Percentiles rank a stretch among this genome's conserved stretches.
Conservation (phyloP, 2,113 vertebrate species). For the Channa maculata region DNA sequence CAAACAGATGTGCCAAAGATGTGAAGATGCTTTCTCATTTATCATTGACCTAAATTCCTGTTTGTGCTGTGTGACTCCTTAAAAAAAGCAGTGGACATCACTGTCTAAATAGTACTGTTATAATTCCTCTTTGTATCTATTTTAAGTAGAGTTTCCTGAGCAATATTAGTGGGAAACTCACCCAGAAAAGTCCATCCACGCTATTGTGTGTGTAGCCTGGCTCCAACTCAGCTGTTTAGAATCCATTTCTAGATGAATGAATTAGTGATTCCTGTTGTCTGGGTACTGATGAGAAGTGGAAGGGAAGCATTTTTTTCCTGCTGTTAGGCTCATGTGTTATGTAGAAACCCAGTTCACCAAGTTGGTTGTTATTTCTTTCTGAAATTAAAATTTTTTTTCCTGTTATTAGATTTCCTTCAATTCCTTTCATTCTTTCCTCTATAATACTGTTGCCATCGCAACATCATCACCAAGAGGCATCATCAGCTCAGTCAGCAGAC, state of each 20-base stretch:
- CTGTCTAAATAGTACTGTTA: neutral
- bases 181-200: conserved; percentile 4
- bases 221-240: neutral
- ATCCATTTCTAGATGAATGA: conserved; percentile 21
- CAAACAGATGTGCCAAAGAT: too few relatives aligned
- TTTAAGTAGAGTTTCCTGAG: neutral
- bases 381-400: too few relatives aligned
- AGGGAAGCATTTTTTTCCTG: neutral
- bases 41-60: too few relatives aligned
- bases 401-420: neutral
- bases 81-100: too few relatives aligned
- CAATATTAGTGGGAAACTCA: neutral
- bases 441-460: conserved; percentile 18
- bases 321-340: neutral
- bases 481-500: neutral
- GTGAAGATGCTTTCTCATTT: too few relatives aligned
- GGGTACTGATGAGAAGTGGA: neutral
- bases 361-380: neutral
- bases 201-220: conserved; percentile 8
- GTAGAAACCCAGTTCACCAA: neutral
- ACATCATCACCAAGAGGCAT: conserved; percentile 6
- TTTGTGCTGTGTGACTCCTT: too few relatives aligned
- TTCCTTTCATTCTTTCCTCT: neutral
- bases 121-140: neutral
- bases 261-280: neutral